These are phyloP conservation scores for Lophotis ruficrista DNA, from an alignment of 2,113 vertebrate genomes.

Conservation along the genomic window DNA sequence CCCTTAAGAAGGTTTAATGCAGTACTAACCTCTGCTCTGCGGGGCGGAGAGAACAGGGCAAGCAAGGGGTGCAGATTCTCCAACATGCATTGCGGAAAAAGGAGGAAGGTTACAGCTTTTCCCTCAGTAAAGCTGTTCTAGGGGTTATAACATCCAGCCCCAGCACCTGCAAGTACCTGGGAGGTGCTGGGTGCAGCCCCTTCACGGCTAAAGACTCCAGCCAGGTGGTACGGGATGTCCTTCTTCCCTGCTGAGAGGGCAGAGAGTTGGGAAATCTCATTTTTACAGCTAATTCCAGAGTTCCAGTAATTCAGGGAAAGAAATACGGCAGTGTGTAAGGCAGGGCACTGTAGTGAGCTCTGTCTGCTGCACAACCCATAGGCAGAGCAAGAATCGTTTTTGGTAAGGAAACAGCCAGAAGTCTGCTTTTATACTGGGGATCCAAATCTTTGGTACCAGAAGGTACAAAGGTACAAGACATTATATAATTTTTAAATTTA, in stretches of 20 bases:
- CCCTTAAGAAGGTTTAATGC: not conserved
- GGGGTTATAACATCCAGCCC: not conserved
- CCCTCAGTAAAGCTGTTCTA: not conserved
- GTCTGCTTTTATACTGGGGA: not conserved
- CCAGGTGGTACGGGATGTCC: accelerated
- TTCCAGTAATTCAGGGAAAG: not conserved
- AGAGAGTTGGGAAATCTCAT: no score
- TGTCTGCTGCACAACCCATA: not conserved
- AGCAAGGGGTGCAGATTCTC: not conserved
- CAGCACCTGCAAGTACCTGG: not conserved
- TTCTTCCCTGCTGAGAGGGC: not conserved
- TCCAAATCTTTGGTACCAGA: not conserved
- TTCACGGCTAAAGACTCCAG: not conserved
- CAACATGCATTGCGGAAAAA: not conserved
- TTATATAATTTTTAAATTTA: not conserved
- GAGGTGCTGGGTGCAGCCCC: not conserved
- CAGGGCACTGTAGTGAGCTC: not conserved
- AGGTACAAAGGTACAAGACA: not conserved
- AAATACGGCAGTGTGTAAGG: not conserved
- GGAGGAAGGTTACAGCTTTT: not conserved
- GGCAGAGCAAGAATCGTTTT: not conserved
- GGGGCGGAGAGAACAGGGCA: not conserved
- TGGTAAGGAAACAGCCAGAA: not conserved
- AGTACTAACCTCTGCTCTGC: not conserved
- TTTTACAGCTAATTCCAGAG: not conserved